These are phyloP conservation scores for Diarsia mendica DNA, from an alignment of 2,888 invertebrate genomes.

Conservation along the genomic window DNA sequence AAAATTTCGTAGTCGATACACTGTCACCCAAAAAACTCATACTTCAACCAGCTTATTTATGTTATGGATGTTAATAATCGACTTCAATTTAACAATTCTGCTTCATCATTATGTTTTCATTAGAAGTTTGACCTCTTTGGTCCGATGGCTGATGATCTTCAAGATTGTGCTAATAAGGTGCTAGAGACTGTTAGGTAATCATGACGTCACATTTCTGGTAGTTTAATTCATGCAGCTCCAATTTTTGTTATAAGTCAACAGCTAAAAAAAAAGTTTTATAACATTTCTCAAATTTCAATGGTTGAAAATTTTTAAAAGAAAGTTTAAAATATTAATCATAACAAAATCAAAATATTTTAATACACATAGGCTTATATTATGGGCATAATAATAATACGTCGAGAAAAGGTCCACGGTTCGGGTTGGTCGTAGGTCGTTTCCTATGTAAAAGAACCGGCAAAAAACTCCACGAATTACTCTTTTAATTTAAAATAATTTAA, in stretches of 20 bases:
- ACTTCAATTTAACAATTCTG: constrained; percentile 2
- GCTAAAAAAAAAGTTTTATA: background rate
- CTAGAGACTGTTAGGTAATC: background rate
- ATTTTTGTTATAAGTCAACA: background rate
- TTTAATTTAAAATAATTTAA: no score
- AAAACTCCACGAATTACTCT: no score
- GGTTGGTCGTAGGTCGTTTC: no score
- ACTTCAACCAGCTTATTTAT: background rate
- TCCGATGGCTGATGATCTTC: background rate
- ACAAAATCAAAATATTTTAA: no score
- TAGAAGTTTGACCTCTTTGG: background rate
- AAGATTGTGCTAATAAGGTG: constrained; percentile 4
- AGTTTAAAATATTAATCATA: no score
- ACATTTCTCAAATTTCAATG: background rate
- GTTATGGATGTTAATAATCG: background rate
- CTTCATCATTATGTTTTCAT: constrained; percentile 24
- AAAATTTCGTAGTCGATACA: background rate
- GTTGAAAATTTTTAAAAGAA: no score
- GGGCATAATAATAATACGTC: no score
- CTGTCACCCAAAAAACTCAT: background rate
- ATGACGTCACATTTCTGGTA: background rate
- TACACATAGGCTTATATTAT: no score
- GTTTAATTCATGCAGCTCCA: background rate
- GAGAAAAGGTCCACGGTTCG: no score
- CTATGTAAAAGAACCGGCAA: no score